Evolutionary conservation across 2,888 invertebrate species (phyloP), one percentile per base, ranked within the genome.

Genomic region (Drosophila antonietae): DNA sequence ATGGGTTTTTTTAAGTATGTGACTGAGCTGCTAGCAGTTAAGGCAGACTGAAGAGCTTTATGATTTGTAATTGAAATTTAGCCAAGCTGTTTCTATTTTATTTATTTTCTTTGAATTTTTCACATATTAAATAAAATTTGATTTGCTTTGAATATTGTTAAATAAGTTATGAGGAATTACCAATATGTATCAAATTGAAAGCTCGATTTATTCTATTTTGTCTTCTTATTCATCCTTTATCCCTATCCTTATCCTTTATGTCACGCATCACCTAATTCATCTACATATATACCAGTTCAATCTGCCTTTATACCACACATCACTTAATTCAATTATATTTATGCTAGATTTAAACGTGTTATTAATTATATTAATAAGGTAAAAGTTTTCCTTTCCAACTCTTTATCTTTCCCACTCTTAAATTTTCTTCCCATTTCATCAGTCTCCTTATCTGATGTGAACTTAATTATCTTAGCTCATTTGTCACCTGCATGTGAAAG

Each of bases 401-500:
- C 9, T 1, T 18, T 28, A 28, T 28, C 28, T 28, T 28, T 28
- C 28, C 9, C 3, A n/a, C 20, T 4, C 9, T 9, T 9, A 28
- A 28, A 28, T 28, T 7, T 2, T 3, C 9, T 43, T 5, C 18
- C n/a, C 41, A 43, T 10, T 18, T 43, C 43, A 37, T 37, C 14
- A 14, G 5, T 14, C 5, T 37, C 8, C 9, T 15, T 39, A 15
- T 9, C 33, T 6, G 3, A 35, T 4, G 10, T 35, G 12, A 35
- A 35, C 15, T 39, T 39, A 3, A 41, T 41, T 41, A 8, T 2
- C 41, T 8, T 8, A 31, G 28, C 49, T n/a, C 49, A 35, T 8
- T 51, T 35, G 33, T 35, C 51, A 35, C 18, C 51, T 51, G 35
- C 51, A 51, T 35, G 20, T 35, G 33, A 51, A n/a, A 14, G 35